Base-by-base conservation (phyloP, 2,113 vertebrate genomes). In the Pedionomus torquatus region DNA sequence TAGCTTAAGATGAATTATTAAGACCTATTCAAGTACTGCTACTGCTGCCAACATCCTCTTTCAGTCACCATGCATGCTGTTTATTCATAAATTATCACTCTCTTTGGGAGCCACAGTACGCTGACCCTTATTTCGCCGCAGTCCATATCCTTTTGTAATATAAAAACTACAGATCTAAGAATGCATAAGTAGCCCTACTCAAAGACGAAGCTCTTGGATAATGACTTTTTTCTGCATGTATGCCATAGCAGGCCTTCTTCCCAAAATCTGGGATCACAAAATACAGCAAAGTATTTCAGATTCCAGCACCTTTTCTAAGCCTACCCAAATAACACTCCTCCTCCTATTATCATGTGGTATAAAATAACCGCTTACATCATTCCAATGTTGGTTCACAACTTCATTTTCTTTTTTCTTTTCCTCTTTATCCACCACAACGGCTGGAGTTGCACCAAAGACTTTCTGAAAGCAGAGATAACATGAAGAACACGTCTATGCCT, bases 281-380 rank as follows among this genome's bases (percentile, higher is more conserved):
- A 28, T 5, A 44, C 2, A 76, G 20, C 25, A 20, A 39, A 65
- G 26, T 26, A 46, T 28, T 51, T 30, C 5, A 49, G 60, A 68
- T 75, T 55, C 41, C 33, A 57, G 39, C 7, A 37, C 11, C 43
- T 80, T 70, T 57, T 49, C 44, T 71, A 35, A 77, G 43, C 10
- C 4, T 5, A 51, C 26, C 14, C 44, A 75, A 82, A 66, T 24
- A 1, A 2, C 12, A 60, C 4, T 54, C 7, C 20, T 16, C 9
- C 20, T 72, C 19, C 35, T 51, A 17, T 13, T 19, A 35, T 10
- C n/a, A n/a, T 0, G 3, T 12, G 15, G 28, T n/a, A 74, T 25
- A 72, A 71, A 86, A 37, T 6, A 60, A 41, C 16, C 15, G 86
- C 94, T 95, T 92, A 99, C 99, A 97, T 98, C 94, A 28, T 87